These are phyloP conservation scores for Ia io DNA, from an alignment of 2,113 vertebrate species.

Conservation along the genomic window DNA sequence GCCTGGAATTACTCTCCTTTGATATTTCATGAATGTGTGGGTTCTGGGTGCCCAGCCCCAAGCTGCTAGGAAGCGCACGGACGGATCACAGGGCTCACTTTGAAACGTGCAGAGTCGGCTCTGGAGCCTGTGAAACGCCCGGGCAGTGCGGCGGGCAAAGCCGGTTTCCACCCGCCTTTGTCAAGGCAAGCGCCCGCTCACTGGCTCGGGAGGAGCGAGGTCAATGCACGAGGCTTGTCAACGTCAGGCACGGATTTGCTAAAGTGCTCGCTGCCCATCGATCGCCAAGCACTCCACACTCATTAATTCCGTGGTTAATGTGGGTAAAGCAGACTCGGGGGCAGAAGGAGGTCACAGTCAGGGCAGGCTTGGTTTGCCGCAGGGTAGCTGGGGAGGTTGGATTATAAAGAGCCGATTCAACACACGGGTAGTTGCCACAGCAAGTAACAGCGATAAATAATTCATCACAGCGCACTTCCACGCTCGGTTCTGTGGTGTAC, in stretches of 20 bases:
- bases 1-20: not conserved
- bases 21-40: not conserved
- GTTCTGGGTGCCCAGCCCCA: not conserved
- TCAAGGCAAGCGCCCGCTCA: not conserved
- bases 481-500: not conserved
- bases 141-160: too few relatives aligned
- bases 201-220: too few relatives aligned
- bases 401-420: too few relatives aligned
- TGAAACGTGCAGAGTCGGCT: not conserved
- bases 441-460: not conserved
- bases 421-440: not conserved
- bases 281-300: rapidly evolving
- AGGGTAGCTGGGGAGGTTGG: not conserved
- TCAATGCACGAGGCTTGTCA: too few relatives aligned
- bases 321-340: not conserved
- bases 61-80: not conserved
- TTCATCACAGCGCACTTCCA: too few relatives aligned
- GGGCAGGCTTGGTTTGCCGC: not conserved
- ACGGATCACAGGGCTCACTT: not conserved
- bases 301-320: not conserved
- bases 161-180: not conserved
- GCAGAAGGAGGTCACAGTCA: not conserved
- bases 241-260: not conserved
- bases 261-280: not conserved
- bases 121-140: too few relatives aligned